phyloP scores from a whole-genome alignment of 2,113 vertebrate species.

The Cromileptes altivelis region DNA sequence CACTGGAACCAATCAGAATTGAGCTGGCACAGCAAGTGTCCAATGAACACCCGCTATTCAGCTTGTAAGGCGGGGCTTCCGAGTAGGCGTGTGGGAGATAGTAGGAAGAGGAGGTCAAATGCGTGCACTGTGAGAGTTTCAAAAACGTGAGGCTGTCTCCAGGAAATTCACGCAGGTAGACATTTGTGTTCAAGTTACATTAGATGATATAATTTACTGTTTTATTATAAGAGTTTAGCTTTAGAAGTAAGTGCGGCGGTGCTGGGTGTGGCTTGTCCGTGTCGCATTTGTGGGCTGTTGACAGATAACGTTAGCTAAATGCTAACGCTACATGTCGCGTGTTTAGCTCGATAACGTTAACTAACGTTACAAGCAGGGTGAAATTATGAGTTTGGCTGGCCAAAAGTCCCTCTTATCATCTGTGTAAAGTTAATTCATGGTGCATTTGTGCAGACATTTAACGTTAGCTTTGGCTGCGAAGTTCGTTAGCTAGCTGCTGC shows the following conservation, averaged over 20 bases:
- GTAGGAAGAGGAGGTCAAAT: slow-evolving; percentile 77
- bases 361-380: neutral
- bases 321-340: slow-evolving; percentile 44
- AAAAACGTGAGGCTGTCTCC: slow-evolving; percentile 33
- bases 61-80: slow-evolving; percentile 35
- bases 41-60: slow-evolving; percentile 22
- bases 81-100: slow-evolving; percentile 49
- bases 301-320: slow-evolving; percentile 43
- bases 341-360: slow-evolving; percentile 12
- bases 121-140: slow-evolving; percentile 20
- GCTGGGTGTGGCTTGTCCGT: neutral
- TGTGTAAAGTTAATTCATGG: neutral
- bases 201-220: neutral
- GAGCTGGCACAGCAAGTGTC: fast-evolving
- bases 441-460: neutral
- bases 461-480: neutral
- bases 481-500: slow-evolving; percentile 2
- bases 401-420: neutral
- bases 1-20: slow-evolving; percentile 36
- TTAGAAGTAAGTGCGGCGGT: neutral
- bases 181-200: neutral
- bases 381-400: neutral
- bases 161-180: neutral
- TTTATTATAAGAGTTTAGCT: neutral
- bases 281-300: neutral